Evolutionary conservation across 2,113 vertebrate genomes (phyloP).

Genomic region (Trematomus loennbergii): DNA sequence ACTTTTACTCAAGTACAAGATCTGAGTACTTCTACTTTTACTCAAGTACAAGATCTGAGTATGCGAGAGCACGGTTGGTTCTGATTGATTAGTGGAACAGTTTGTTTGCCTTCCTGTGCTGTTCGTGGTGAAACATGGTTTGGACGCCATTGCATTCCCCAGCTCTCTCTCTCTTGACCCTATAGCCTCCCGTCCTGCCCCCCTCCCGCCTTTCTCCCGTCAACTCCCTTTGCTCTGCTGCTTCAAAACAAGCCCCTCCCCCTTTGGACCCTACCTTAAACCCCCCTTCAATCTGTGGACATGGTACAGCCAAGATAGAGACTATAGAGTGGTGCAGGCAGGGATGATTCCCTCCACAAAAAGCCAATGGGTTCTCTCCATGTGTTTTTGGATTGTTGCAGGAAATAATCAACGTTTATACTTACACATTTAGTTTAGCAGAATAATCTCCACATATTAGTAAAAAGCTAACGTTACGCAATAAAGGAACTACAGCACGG

Average conservation of each 20-base stretch:
- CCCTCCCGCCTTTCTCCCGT: constrained; percentile 12
- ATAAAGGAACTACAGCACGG: no score
- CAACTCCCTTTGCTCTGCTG: constrained; percentile 66
- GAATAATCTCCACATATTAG: no score
- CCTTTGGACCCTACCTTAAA: constrained; percentile 32
- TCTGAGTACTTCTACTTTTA: no score
- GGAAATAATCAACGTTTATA: no score
- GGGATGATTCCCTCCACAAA: no score
- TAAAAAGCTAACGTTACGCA: no score
- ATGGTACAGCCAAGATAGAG: constrained; percentile 37
- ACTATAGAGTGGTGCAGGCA: no score
- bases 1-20: no score
- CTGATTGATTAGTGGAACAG: constrained; percentile 8
- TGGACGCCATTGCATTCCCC: constrained; percentile 66
- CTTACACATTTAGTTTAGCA: no score
- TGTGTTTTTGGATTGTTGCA: no score
- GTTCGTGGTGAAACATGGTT: constrained; percentile 19
- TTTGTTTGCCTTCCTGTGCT: constrained; percentile 2
- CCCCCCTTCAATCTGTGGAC: constrained; percentile 16
- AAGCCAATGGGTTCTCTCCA: no score
- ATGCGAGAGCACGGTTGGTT: not conserved
- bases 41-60: no score
- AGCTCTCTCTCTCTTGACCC: constrained; percentile 76
- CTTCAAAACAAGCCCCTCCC: constrained; percentile 70
- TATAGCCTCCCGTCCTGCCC: constrained; percentile 38